These are phyloP conservation scores for Resseliella maxima DNA, from an alignment of 2,888 invertebrate genomes.

Conservation along the genomic window DNA sequence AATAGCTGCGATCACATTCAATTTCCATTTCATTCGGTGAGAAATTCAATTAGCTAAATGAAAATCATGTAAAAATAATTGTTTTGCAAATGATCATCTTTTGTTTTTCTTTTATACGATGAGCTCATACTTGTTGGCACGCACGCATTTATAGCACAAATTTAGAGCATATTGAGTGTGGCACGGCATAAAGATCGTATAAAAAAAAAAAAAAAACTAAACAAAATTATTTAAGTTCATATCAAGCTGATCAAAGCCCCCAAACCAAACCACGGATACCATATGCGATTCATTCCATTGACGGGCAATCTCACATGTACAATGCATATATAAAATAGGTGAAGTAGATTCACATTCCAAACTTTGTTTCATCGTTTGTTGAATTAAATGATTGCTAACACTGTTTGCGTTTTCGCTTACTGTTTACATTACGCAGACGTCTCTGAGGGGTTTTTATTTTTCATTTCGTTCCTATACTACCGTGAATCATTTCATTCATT, in stretches of 20 bases:
- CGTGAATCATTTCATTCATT: not conserved
- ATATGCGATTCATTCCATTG: not conserved
- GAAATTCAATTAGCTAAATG: constrained; percentile 39
- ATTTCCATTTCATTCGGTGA: constrained; percentile 43
- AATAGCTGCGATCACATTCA: constrained; percentile 34
- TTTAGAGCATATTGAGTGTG: constrained; percentile 19
- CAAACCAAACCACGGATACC: not conserved
- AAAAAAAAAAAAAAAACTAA: not conserved
- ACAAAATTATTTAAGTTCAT: not conserved
- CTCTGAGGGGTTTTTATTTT: not conserved
- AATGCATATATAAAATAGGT: constrained; percentile 19
- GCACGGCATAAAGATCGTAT: constrained; percentile 28
- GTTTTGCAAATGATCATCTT: constrained; percentile 9
- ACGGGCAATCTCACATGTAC: not conserved
- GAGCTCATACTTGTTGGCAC: not conserved
- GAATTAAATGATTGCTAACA: not conserved
- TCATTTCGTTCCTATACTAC: too few relatives aligned
- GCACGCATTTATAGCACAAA: constrained; percentile 14
- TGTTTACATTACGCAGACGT: not conserved
- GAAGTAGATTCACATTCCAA: not conserved
- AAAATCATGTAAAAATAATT: constrained; percentile 45
- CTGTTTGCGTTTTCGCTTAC: not conserved
- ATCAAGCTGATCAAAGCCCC: too few relatives aligned
- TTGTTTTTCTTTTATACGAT: not conserved
- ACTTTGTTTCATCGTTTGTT: not conserved